Base-by-base conservation (phyloP, 2,888 invertebrate genomes). In the Nudaria mundana region DNA sequence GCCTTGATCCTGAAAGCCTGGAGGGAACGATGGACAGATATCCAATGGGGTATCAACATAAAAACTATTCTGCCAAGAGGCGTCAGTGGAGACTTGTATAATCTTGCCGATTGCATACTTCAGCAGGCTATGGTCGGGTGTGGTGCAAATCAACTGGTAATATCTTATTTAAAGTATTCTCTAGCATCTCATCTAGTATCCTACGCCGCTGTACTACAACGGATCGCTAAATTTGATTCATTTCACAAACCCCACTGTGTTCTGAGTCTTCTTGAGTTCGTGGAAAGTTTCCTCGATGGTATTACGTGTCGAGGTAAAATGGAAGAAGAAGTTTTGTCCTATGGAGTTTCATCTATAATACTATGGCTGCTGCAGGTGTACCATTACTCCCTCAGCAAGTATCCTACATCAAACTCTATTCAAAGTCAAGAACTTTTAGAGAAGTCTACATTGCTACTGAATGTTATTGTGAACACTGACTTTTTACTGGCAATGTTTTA, bases 1-100 rank as follows among this genome's bases (percentile, higher is more conserved):
- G 94, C 95, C 42, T 85, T 96, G 15, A 89, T 97, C 55, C 83
- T 97, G 40, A 91, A 93, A 74, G 98, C 98, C 31, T 98, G 98
- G 98, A 91, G 97, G 60, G 98, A 98, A 83, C 90, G 98, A 45
- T 98, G 98, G 98, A 94, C 95, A 1, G 98, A 98, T 77, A 92
- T 97, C 29, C 96, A 97, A 81, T 98, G 98, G 98, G 97, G 97
- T 24, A 97, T 97, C 56, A 96, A 97, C 68, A 96, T 98, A 39
- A 98, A 98, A 90, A 95, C 95, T n/a, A 95, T 94, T 53, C 81
- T 95, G 44, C 96, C 96, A 1, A 88, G 96, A 71, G 96, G 96
- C n/a, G 96, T 96, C 1, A 96, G 95, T 69, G 96, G 96, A n/a
- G 96, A 96, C 87, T 93, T 96, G n/a, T 96, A 96, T 73, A 96